Evolutionary conservation across 2,797 vertebrate genomes (phyloP).

Genomic region (Luscinia megarhynchos): DNA sequence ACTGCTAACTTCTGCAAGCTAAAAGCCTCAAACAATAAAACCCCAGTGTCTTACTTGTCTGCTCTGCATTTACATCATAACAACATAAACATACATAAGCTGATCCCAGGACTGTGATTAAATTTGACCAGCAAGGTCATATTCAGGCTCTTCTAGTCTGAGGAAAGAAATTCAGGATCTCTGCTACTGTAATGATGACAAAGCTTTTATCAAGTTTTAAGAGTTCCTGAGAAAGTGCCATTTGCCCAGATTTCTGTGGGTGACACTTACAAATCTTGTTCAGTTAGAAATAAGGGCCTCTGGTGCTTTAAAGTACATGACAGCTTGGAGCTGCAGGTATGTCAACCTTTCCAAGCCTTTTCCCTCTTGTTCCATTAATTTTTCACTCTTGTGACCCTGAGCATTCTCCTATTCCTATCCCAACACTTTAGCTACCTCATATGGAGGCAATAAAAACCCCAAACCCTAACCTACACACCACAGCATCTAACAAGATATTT

Average conservation of each 20-base stretch:
- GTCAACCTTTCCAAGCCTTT: not conserved
- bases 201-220: not conserved
- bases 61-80: constrained; percentile 8
- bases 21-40: not conserved
- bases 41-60: not conserved
- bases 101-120: constrained; percentile 11
- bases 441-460: not conserved
- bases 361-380: not conserved
- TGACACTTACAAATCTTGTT: not conserved
- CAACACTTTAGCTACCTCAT: not conserved
- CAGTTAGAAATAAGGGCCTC: not conserved
- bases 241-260: not conserved
- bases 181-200: not conserved
- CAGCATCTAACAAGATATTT: not conserved
- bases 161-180: not conserved
- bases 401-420: not conserved
- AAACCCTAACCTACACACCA: not conserved
- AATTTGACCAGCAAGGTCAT: not conserved
- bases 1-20: not conserved
- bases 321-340: not conserved
- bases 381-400: not conserved
- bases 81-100: not conserved
- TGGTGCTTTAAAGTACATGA: not conserved
- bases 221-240: not conserved
- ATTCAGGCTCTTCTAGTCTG: not conserved